phyloP scores from a whole-genome alignment of 2,888 invertebrate genomes.

The Julus scandinavius region DNA sequence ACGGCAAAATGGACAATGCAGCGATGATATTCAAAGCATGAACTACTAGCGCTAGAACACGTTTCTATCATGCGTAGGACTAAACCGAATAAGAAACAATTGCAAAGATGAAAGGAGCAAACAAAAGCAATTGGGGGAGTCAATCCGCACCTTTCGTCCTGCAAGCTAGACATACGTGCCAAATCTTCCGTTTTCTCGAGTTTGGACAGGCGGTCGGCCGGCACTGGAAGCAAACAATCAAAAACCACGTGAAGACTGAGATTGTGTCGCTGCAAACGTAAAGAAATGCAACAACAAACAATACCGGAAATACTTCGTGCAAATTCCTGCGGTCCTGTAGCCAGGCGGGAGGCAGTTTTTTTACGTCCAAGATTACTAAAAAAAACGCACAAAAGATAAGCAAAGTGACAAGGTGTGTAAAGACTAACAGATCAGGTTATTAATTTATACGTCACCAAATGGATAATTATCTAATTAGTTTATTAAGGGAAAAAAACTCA shows the following conservation, averaged over 20 bases:
- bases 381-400: neutral
- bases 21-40: neutral
- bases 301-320: conserved; percentile 82
- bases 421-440: neutral
- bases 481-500: neutral
- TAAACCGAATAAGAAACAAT: conserved; percentile 53
- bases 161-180: conserved; percentile 65
- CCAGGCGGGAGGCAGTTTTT: conserved; percentile 18
- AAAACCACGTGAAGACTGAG: neutral
- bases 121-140: neutral
- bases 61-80: conserved; percentile 49
- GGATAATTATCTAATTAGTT: neutral
- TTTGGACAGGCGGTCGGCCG: conserved; percentile 58
- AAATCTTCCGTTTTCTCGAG: conserved; percentile 58
- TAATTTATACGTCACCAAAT: neutral
- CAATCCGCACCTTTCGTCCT: conserved; percentile 69
- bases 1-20: conserved; percentile 54
- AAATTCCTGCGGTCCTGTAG: conserved; percentile 71
- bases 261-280: neutral
- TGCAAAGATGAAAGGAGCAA: neutral
- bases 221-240: conserved; percentile 57
- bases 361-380: conserved; percentile 52
- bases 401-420: neutral
- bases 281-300: neutral
- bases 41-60: neutral